These are phyloP conservation scores for Drosophila saltans DNA, from an alignment of 1,140 invertebrate genomes.

Conservation along the genomic window DNA sequence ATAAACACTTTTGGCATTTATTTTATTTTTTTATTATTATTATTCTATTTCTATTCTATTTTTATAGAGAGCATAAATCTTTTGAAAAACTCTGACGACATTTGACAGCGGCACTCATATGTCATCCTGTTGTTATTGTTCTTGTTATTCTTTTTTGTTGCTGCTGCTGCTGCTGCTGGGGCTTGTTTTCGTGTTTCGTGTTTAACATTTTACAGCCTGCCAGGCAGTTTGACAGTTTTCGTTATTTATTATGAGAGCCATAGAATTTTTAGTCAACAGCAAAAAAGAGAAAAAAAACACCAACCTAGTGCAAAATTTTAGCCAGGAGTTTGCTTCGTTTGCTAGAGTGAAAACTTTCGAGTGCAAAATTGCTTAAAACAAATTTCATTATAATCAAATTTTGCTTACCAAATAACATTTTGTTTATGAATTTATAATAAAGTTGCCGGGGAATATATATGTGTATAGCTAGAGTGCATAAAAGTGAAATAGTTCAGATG, in stretches of 20 bases:
- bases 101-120: slow-evolving; percentile 60
- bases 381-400: slow-evolving; percentile 9
- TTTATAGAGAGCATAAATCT: slow-evolving; percentile 49
- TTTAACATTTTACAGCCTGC: slow-evolving; percentile 53
- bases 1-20: slow-evolving; percentile 1
- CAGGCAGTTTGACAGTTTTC: slow-evolving; percentile 57
- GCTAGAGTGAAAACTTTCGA: slow-evolving; percentile 1
- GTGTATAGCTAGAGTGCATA: too few species aligned
- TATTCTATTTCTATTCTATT: slow-evolving; percentile 10
- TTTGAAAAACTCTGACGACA: slow-evolving; percentile 36
- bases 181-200: slow-evolving; percentile 49
- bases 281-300: neutral
- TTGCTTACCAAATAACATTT: neutral
- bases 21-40: neutral
- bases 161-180: neutral
- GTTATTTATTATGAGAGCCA: slow-evolving; percentile 44
- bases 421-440: neutral
- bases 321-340: neutral
- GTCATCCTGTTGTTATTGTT: slow-evolving; percentile 35
- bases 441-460: too few species aligned
- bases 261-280: slow-evolving; percentile 1
- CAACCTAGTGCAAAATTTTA: slow-evolving; percentile 1
- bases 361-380: slow-evolving; percentile 7
- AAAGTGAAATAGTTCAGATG: too few species aligned
- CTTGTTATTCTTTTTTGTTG: too few species aligned